A percentile compares a stretch with the other conserved stretches of the same genome.
phyloP scores from a whole-genome alignment of 2,888 invertebrate genomes.

The Aphrophora alni region DNA sequence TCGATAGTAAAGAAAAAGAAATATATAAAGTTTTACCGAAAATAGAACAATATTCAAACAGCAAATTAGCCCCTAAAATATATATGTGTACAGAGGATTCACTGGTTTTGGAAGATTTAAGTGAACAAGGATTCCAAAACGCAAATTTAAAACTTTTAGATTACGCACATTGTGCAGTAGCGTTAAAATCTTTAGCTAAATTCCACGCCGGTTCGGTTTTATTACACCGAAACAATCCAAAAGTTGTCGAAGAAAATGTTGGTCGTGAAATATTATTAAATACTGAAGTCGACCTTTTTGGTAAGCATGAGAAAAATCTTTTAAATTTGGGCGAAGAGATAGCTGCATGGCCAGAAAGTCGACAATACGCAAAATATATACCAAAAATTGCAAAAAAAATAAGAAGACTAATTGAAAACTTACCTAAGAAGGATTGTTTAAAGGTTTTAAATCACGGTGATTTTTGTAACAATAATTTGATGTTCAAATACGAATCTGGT shows the following conservation, averaged over 20 bases:
- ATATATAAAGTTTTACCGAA: too few species aligned
- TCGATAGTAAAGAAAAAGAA: too few species aligned
- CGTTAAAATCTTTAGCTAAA: neutral
- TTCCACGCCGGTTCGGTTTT: neutral
- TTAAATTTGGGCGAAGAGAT: neutral
- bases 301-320: neutral
- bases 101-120: too few species aligned
- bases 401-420: neutral
- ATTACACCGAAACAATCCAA: neutral
- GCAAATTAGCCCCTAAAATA: too few species aligned
- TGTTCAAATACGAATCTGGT: neutral
- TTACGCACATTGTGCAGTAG: too few species aligned
- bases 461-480: neutral
- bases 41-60: too few species aligned
- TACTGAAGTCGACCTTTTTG: too few species aligned
- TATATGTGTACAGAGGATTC: too few species aligned
- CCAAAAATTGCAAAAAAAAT: neutral
- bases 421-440: neutral
- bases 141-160: too few species aligned
- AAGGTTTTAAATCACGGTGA: neutral
- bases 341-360: neutral
- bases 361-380: neutral
- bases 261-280: neutral
- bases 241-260: neutral
- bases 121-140: too few species aligned